phyloP scores from a whole-genome alignment of 2,113 vertebrate genomes.

The Sisor rabdophorus region DNA sequence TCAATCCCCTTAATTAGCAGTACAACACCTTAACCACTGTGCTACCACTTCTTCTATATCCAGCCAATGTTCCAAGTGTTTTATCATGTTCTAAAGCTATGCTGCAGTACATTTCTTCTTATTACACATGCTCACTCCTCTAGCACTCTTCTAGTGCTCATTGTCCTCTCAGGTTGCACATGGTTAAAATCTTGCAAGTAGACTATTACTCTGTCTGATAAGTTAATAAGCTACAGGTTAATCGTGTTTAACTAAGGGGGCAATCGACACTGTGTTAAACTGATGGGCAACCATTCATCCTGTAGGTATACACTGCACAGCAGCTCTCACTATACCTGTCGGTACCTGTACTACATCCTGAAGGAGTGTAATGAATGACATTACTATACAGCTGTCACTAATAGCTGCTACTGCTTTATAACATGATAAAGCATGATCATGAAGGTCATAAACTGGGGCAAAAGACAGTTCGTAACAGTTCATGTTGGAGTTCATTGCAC shows the following conservation, averaged over 20 bases:
- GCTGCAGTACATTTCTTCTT: background rate
- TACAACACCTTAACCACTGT: too few relatives aligned
- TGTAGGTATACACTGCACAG: background rate
- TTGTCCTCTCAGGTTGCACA: background rate
- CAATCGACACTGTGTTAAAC: too few relatives aligned
- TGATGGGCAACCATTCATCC: background rate
- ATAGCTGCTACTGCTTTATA: background rate
- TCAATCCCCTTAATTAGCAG: too few relatives aligned
- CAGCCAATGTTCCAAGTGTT: background rate
- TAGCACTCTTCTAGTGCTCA: background rate
- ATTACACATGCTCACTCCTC: background rate
- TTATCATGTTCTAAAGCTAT: background rate
- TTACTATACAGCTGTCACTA: conserved; percentile 12
- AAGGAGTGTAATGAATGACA: conserved; percentile 11
- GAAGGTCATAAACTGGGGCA: background rate
- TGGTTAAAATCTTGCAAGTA: too few relatives aligned
- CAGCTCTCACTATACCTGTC: background rate
- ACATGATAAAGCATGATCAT: background rate
- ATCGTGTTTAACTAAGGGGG: too few relatives aligned
- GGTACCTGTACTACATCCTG: conserved; percentile 14
- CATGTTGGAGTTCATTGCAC: too few relatives aligned
- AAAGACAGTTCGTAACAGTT: too few relatives aligned
- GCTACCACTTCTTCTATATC: too few relatives aligned
- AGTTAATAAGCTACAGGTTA: background rate
- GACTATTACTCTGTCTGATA: background rate